Base-by-base conservation (phyloP, 2,113 vertebrate species). In the Antigone vipio region DNA sequence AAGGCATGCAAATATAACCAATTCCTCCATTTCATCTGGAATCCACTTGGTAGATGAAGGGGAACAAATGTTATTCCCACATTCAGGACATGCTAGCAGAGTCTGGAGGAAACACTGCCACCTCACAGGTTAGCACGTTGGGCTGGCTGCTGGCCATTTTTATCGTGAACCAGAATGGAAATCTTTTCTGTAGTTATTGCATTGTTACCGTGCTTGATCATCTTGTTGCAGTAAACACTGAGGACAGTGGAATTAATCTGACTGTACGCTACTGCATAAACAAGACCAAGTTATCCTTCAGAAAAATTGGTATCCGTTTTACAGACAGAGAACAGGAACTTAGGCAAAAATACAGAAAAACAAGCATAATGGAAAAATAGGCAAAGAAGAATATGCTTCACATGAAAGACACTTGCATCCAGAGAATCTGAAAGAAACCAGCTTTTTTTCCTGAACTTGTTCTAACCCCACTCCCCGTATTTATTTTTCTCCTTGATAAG, bases 81-180 rank as follows among this genome's bases (percentile, higher is more conserved):
- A 66, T 26, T 45, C 29, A 67, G 67, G 71, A 64, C 35, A 44
- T 7, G 21, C 45, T 53, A 55, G 45, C 59, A 69, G 86, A 62
- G 55, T 85, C 77, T 1, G 1, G 45, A 85, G 71, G 81, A 95
- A 89, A 89, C 38, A 40, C 32, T 76, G 42, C 49, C 69, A 68
- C 59, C 23, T 59, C 58, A 92, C 26, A 69, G 63, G 58, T 11
- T 11, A 68, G 56, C 34, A 38, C 42, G 34, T 1, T 34, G 68
- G 69, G 66, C n/a, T 0, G 0, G 66, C n/a, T 0, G 0, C 58
- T 1, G 3, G 44, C 35, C 27, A 9, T 30, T 88, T 89, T 83
- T 32, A 62, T 32, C 10, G 15, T 52, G 53, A 91, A 76, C 11
- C 2, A 4, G 87, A 96, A 62, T 12, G 45, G 81, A 87, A 88